Base-by-base conservation (phyloP, 2,797 vertebrate species). In the Cottoperca gobio region DNA sequence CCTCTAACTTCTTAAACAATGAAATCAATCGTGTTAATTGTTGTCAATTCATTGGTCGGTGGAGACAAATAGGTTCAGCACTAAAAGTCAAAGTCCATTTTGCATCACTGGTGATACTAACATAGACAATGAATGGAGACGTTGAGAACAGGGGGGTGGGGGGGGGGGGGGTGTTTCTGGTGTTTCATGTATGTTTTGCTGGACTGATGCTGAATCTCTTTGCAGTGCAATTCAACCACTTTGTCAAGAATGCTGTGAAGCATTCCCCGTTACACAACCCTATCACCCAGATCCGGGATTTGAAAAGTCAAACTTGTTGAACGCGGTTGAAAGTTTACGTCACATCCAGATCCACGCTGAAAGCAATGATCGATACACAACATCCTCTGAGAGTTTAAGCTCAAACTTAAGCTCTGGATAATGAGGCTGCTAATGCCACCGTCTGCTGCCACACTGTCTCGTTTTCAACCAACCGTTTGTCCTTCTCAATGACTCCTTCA, bases 401-500 rank as follows among this genome's bases (percentile, higher is more conserved):
- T n/a, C n/a, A n/a, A n/a, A n/a, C n/a, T n/a, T n/a, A n/a, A n/a
- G n/a, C 12, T 77, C 78, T 59, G 55, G 45, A 82, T 53, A 79
- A 73, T 23, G 58, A 86, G 70, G 63, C 70, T 0, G 59, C 49
- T 48, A 21, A 8, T 31, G 55, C 69, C 14, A 49, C 40, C 1
- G 2, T 33, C 52, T 68, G 75, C 81, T 75, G 81, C 68, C 67
- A 76, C 61, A 78, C 1, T 0, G 53, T 68, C 46, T n/a, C n/a
- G n/a, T n/a, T n/a, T n/a, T n/a, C n/a, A n/a, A n/a, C n/a, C n/a
- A n/a, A 63, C 57, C 17, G 39, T 62, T 57, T 48, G 64, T n/a
- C 39, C 26, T 43, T 50, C 67, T 73, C 50, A 37, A 24, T 43
- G 50, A 77, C 43, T 76, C 54, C 54, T 33, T 26, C 21, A 49